These are phyloP conservation scores for Caenorhabditis parvicauda DNA, from an alignment of 2,888 invertebrate genomes.

Conservation along the genomic window DNA sequence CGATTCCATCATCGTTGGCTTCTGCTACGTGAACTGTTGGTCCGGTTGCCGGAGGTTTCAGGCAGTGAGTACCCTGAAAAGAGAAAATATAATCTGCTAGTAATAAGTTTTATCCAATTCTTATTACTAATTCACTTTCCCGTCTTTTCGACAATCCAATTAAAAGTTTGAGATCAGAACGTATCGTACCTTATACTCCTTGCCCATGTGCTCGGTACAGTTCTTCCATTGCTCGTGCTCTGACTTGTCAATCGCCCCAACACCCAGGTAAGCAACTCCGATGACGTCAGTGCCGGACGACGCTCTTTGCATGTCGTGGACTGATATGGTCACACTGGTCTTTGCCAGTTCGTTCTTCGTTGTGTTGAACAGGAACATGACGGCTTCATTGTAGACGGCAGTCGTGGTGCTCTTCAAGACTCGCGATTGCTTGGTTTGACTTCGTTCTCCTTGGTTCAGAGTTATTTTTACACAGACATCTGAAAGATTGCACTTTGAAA, in stretches of 20 bases:
- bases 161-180: background rate
- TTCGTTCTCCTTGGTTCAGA: constrained; percentile 59
- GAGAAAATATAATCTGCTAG: background rate
- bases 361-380: constrained; percentile 63
- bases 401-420: constrained; percentile 51
- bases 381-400: constrained; percentile 58
- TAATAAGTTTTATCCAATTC: background rate
- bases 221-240: constrained; percentile 64
- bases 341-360: constrained; percentile 61
- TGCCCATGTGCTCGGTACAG: constrained; percentile 62
- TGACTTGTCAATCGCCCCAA: constrained; percentile 63
- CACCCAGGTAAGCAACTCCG: constrained; percentile 59
- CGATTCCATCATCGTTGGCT: constrained; percentile 31
- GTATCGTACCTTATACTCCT: constrained; percentile 38
- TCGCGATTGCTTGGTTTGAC: constrained; percentile 60
- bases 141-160: background rate
- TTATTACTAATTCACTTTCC: background rate
- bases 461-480: constrained; percentile 65
- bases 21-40: constrained; percentile 43
- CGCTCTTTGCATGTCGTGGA: constrained; percentile 58
- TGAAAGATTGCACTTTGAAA: constrained; percentile 41
- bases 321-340: constrained; percentile 63
- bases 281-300: constrained; percentile 64
- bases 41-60: constrained; percentile 29
- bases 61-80: constrained; percentile 36